Evolutionary conservation across 2,888 invertebrate species (phyloP).

Genomic region (Drosophila merina): DNA sequence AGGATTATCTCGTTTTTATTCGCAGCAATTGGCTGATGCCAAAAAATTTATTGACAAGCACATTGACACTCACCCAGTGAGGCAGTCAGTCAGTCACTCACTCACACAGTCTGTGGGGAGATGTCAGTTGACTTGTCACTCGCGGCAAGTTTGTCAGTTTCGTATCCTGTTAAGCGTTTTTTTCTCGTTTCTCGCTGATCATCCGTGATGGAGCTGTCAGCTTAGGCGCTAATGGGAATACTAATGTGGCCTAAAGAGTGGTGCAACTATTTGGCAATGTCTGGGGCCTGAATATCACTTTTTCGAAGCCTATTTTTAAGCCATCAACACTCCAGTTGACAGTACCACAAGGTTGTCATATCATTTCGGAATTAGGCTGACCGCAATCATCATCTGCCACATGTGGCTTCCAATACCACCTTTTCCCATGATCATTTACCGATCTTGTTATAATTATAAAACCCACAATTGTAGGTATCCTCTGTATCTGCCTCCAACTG

Average conservation of each 20-base stretch:
- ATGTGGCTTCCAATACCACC: constrained; percentile 15
- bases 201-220: constrained; percentile 55
- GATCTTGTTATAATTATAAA: constrained; percentile 50
- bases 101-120: constrained; percentile 29
- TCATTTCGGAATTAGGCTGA: constrained; percentile 9
- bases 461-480: constrained; percentile 41
- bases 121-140: constrained; percentile 52
- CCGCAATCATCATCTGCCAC: constrained; percentile 18
- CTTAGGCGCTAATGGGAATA: constrained; percentile 61
- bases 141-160: constrained; percentile 62
- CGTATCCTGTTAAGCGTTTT: constrained; percentile 65
- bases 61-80: constrained; percentile 56
- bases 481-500: background rate
- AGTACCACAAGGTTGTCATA: constrained; percentile 9
- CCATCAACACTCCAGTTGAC: background rate
- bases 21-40: constrained; percentile 37
- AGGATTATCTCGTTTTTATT: constrained; percentile 63
- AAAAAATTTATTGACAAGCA: constrained; percentile 72
- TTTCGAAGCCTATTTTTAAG: background rate
- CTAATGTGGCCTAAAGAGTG: constrained; percentile 17
- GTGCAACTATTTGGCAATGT: constrained; percentile 16
- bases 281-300: constrained; percentile 3
- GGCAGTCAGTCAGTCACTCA: constrained; percentile 40
- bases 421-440: constrained; percentile 42
- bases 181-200: constrained; percentile 24